Evolutionary conservation across 2,888 invertebrate genomes (phyloP), one percentile per base, ranked within the genome.

Genomic region (Falcaria lacertinaria): DNA sequence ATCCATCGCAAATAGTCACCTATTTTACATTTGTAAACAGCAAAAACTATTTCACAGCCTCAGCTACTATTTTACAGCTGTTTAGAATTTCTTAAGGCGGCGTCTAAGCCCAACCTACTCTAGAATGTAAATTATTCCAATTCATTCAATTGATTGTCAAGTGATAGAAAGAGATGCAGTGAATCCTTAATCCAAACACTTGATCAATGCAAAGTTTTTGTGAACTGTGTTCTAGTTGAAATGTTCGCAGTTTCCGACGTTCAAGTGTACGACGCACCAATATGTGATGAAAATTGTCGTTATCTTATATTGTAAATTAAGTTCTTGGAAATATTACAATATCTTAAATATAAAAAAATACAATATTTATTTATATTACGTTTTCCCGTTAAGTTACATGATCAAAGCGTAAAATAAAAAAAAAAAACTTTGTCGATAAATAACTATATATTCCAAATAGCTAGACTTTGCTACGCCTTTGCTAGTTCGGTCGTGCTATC

Each of bases 121-220:
- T 19, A 35, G 19, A 37, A 37, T 37, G 22, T 22, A 37, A 37
- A 37, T 37, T 37, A 22, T 37, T 37, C 22, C 37, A 14, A 2
- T 34, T 16, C 48, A 63, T 65, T 63, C 50, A 47, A 44, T 63
- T 57, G 55, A 60, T 55, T 45, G 49, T 53, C 67, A 68, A 64
- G 69, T 64, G 53, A 54, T 37, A 39, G 38, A 37, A 52, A 55
- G 41, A 40, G 45, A 45, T 44, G 39, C 34, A n/a, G 39, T 44
- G 44, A 57, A 53, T 60, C 52, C 50, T 39, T 52, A 54, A 59
- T 57, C 55, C 58, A 50, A 53, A 54, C 64, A 49, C 57, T 60
- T 35, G 45, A 42, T n/a, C n/a, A n/a, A n/a, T n/a, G n/a, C n/a
- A 25, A 39, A 36, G 46, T 54, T 53, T 53, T 54, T 53, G 39